Conservation (phyloP, 1,140 invertebrate species). For the Caenorhabditis brenneri region DNA sequence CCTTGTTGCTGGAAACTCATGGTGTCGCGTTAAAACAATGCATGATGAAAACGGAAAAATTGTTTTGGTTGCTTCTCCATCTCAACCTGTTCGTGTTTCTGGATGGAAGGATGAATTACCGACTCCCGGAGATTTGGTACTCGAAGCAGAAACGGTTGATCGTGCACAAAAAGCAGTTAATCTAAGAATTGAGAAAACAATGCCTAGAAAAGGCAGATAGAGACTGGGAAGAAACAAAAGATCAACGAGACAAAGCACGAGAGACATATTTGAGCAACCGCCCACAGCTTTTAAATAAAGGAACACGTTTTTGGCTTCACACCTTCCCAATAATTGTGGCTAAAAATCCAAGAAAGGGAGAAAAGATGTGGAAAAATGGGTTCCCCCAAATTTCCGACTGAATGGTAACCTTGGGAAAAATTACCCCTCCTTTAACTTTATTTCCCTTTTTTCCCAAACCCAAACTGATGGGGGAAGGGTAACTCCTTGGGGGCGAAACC, state of each 20-base stretch:
- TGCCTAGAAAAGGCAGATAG: slow-evolving; percentile 77
- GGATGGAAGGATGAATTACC: slow-evolving; percentile 86
- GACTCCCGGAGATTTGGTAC: slow-evolving; percentile 82
- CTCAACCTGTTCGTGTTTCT: slow-evolving; percentile 80
- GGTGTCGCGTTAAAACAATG: slow-evolving; percentile 78
- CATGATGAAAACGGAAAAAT: slow-evolving; percentile 80
- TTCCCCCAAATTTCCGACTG: slow-evolving; percentile 54
- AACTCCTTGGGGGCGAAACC: too few relatives aligned
- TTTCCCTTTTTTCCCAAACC: too few relatives aligned
- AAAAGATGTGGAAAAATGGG: slow-evolving; percentile 53
- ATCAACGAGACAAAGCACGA: slow-evolving; percentile 76
- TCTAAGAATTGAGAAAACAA: slow-evolving; percentile 75
- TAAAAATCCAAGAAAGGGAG: slow-evolving; percentile 51
- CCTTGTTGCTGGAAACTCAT: slow-evolving; percentile 80
- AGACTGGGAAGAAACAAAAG: slow-evolving; percentile 78
- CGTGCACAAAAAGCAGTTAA: slow-evolving; percentile 78
- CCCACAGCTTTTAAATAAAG: slow-evolving; percentile 49
- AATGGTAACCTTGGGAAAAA: too few relatives aligned
- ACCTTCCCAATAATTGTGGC: slow-evolving; percentile 58
- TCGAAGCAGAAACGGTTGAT: slow-evolving; percentile 83
- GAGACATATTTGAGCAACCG: slow-evolving; percentile 72
- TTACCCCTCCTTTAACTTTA: too few relatives aligned
- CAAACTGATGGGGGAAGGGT: too few relatives aligned
- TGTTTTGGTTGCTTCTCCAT: slow-evolving; percentile 79
- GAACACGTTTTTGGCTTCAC: slow-evolving; percentile 59